phyloP scores from a whole-genome alignment of 1,140 invertebrate genomes.

The Hyposmocoma kahamanoa region DNA sequence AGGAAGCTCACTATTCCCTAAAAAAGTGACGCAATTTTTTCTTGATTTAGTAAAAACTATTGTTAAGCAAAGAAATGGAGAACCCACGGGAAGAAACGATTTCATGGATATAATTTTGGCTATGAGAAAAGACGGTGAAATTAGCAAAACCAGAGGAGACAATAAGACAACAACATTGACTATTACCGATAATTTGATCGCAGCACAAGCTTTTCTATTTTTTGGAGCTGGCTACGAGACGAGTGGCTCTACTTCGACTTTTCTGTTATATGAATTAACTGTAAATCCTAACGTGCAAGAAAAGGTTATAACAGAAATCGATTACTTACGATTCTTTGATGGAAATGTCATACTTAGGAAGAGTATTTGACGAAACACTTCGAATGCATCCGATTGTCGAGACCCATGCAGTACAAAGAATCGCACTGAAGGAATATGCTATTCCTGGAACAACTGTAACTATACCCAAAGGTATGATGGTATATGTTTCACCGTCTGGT shows the following conservation, averaged over 20 bases:
- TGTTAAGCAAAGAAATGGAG: constrained; percentile 19
- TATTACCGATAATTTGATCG: constrained; percentile 38
- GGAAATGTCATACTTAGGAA: constrained; percentile 60
- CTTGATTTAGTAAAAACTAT: constrained; percentile 18
- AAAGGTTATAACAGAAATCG: constrained; percentile 45
- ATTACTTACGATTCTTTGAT: constrained; percentile 45
- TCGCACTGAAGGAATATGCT: constrained; percentile 68
- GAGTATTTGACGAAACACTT: constrained; percentile 68
- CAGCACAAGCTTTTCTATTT: constrained; percentile 47
- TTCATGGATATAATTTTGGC: constrained; percentile 38
- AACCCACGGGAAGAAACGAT: constrained; percentile 22
- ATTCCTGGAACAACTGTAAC: constrained; percentile 63
- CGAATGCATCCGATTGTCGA: constrained; percentile 75
- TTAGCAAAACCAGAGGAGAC: constrained; percentile 10
- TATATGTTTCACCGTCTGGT: constrained; percentile 19
- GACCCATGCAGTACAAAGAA: constrained; percentile 68
- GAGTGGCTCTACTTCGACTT: constrained; percentile 25
- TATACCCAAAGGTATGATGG: constrained; percentile 55
- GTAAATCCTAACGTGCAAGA: constrained; percentile 50
- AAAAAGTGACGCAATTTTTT: constrained; percentile 23
- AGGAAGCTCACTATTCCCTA: constrained; percentile 26
- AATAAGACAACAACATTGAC: constrained; percentile 13
- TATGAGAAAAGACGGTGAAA: constrained; percentile 28
- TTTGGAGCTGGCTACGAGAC: constrained; percentile 50
- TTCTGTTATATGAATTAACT: constrained; percentile 47